Evolutionary conservation across 2,888 invertebrate genomes (phyloP).

Genomic region (Exocentrus adspersus): DNA sequence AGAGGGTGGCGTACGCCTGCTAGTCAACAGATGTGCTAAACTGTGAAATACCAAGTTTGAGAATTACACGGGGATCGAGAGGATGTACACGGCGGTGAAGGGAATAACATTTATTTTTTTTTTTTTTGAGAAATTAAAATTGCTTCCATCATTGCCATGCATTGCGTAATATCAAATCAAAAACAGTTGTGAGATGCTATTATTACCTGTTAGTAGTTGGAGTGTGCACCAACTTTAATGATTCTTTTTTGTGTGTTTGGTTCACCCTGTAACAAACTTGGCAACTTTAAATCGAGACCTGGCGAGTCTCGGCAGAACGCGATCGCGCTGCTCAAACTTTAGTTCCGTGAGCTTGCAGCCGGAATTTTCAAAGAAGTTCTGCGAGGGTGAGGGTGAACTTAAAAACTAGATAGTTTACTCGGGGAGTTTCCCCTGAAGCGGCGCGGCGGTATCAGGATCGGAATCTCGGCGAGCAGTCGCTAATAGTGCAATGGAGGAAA

Average conservation of each 20-base stretch:
- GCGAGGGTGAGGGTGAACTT: constrained; percentile 10
- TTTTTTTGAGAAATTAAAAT: no score
- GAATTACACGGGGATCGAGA: constrained; percentile 15
- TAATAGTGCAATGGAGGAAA: constrained; percentile 24
- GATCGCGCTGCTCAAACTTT: constrained; percentile 9
- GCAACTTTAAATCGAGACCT: constrained; percentile 12
- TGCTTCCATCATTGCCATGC: no score
- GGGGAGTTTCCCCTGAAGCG: constrained; percentile 31
- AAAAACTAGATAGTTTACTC: constrained; percentile 35
- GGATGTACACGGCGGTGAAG: constrained; percentile 6
- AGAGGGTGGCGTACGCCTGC: constrained; percentile 20
- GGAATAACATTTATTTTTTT: neutral
- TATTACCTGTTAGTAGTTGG: no score
- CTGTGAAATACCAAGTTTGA: constrained; percentile 47
- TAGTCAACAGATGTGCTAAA: constrained; percentile 53
- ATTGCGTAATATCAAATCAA: no score
- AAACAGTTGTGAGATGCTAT: no score
- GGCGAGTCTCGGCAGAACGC: constrained; percentile 1
- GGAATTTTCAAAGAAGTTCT: constrained; percentile 31
- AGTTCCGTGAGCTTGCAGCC: constrained; percentile 24
- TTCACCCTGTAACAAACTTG: constrained; percentile 7
- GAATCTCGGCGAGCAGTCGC: constrained; percentile 29
- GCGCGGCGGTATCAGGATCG: constrained; percentile 33
- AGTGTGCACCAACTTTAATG: no score
- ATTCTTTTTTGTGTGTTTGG: no score